Evolutionary conservation across 2,888 invertebrate genomes (phyloP).

Genomic region (Chymomyza amoena): DNA sequence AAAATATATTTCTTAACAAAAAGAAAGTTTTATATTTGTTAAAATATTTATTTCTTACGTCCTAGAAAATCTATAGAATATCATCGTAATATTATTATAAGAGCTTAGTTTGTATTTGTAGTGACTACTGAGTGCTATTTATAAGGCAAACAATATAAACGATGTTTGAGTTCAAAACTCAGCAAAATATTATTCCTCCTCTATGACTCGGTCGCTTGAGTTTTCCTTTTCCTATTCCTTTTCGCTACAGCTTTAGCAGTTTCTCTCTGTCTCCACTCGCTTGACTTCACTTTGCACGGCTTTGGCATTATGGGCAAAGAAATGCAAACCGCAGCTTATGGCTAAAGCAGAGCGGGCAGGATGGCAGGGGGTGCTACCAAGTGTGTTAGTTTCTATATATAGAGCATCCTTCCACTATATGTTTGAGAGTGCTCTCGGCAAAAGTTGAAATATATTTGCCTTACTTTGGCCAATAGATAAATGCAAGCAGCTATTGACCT

Average conservation of each 20-base stretch:
- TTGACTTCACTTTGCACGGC: neutral
- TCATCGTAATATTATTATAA: too few relatives aligned
- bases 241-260: neutral
- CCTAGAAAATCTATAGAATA: too few relatives aligned
- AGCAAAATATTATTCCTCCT: conserved; percentile 21
- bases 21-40: too few relatives aligned
- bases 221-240: neutral
- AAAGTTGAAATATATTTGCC: conserved; percentile 31
- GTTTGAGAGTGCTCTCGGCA: conserved; percentile 12
- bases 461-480: conserved; percentile 10
- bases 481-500: conserved; percentile 34
- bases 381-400: neutral
- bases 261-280: neutral
- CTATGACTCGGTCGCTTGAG: neutral
- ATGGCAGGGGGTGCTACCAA: neutral
- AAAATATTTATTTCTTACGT: too few relatives aligned
- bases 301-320: conserved; percentile 26
- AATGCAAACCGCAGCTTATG: conserved; percentile 23
- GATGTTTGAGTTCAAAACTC: conserved; percentile 22
- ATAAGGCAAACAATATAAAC: neutral
- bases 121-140: neutral
- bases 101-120: neutral
- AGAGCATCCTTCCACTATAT: too few relatives aligned
- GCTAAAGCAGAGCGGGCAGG: neutral
- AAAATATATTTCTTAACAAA: too few relatives aligned